A percentile compares a stretch with the other conserved stretches of the same genome.
These are phyloP conservation scores for Circaetus cinerascens DNA, from an alignment of 2,113 vertebrate genomes.

Conservation along the genomic window DNA sequence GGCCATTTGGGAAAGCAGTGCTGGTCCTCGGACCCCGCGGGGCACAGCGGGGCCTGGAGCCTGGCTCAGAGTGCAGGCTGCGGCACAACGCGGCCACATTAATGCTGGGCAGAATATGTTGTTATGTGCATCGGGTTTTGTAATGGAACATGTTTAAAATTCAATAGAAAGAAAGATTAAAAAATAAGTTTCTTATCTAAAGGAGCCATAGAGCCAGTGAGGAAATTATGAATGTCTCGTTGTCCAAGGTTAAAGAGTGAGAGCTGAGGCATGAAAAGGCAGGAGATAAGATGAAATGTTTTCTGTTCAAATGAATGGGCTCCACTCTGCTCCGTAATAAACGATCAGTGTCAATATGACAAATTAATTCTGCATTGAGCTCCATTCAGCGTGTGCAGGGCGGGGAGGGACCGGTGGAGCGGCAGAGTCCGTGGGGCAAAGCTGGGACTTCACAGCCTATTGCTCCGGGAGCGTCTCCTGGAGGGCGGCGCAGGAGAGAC, in stretches of 20 bases:
- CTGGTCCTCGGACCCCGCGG: neutral
- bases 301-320: constrained; percentile 72
- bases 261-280: constrained; percentile 64
- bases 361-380: constrained; percentile 66
- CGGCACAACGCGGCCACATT: neutral
- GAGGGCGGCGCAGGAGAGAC: neutral
- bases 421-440: fast-evolving
- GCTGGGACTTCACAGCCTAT: neutral
- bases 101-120: neutral
- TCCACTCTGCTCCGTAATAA: constrained; percentile 64
- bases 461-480: fast-evolving
- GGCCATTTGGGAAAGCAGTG: neutral
- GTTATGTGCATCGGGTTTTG: constrained; percentile 32
- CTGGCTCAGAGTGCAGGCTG: neutral
- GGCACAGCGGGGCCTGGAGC: neutral
- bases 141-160: constrained; percentile 52
- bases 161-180: constrained; percentile 53
- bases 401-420: neutral
- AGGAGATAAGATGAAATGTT: constrained; percentile 69
- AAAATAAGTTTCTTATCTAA: constrained; percentile 69
- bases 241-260: constrained; percentile 72
- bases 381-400: neutral
- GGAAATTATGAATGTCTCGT: constrained; percentile 63
- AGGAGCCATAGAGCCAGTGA: constrained; percentile 50
- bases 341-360: constrained; percentile 73